Percentiles rank a stretch among this genome's conserved stretches.
Evolutionary conservation across 1,140 invertebrate genomes (phyloP).

Genomic region (Formica selysi): DNA sequence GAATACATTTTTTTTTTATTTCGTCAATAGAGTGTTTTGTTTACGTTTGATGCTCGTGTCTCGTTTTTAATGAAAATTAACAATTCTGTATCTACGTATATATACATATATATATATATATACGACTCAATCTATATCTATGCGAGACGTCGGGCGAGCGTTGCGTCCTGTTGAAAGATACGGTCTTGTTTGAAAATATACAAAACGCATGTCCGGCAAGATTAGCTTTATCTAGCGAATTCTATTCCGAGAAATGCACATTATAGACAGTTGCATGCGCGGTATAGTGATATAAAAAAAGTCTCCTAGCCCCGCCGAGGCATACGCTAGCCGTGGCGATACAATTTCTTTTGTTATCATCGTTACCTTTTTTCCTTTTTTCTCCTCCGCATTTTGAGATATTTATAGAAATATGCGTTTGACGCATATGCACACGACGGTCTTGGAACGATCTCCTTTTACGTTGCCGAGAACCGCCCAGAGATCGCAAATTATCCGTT

Average conservation of each 20-base stretch:
- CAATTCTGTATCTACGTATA: too few relatives aligned
- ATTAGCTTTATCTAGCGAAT: neutral
- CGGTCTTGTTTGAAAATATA: neutral
- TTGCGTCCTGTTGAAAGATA: neutral
- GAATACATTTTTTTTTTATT: neutral
- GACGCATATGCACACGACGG: neutral
- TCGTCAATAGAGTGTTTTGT: neutral
- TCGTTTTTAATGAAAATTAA: neutral
- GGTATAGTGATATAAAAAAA: neutral
- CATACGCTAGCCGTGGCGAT: neutral
- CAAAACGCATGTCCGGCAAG: neutral
- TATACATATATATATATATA: neutral
- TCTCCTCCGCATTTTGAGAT: slow-evolving; percentile 9
- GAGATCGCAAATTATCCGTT: neutral
- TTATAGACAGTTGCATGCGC: neutral
- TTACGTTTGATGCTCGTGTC: neutral
- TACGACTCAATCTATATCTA: neutral
- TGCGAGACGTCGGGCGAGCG: neutral
- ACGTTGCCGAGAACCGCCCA: too few relatives aligned
- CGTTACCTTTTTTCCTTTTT: neutral
- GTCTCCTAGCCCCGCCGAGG: neutral
- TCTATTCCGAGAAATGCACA: slow-evolving; percentile 30
- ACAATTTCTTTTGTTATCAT: slow-evolving; percentile 7
- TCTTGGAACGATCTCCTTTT: neutral
- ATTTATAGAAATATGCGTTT: slow-evolving; percentile 16